Base-by-base conservation (phyloP, 1,140 invertebrate species). In the Drosophila murphyi region DNA sequence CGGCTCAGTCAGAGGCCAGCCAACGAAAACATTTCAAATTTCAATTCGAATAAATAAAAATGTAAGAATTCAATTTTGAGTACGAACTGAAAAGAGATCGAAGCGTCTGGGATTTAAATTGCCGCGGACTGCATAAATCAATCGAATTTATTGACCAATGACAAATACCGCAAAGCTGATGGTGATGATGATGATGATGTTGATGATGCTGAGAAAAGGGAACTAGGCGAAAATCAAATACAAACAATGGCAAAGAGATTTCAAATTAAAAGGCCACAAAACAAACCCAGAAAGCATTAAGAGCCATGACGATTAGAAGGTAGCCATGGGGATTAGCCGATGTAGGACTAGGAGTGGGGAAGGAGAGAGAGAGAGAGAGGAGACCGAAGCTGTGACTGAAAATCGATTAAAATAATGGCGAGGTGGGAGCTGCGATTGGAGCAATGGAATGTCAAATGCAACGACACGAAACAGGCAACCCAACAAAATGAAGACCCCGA, bases 141-240 rank as follows among this genome's bases (percentile, higher is more conserved):
- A 82, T 79, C 64, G 72, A 87, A 87, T 87, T 82, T 87, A 87
- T 82, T 87, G 76, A 79, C 81, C 77, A 85, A 85, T 85, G 81
- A 85, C 81, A 85, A 85, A 85, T 76, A 69, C 74, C 35, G 48
- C 61, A 3, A 48, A 72, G 47, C 47, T 29, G 56, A 63, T 70
- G 54, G 57, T 45, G 52, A 48, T 7, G 48, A 32, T 32, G 28
- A 32, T 20, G 47, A 57, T 43, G 37, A 29, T 3, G 37, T 28
- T 34, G 64, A 29, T 43, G 67, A 60, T 10, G 4, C 5, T 10
- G 39, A n/a, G 12, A 45, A 43, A 45, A 35, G 35, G 45, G 3
- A 43, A 35, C 41, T 75, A 72, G 69, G 73, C 73, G 60, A 64
- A 76, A 76, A 65, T 65, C 73, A 56, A 71, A 39, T 52, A 61